Base-by-base conservation (phyloP, 2,113 vertebrate genomes). In the Myocastor coypus region DNA sequence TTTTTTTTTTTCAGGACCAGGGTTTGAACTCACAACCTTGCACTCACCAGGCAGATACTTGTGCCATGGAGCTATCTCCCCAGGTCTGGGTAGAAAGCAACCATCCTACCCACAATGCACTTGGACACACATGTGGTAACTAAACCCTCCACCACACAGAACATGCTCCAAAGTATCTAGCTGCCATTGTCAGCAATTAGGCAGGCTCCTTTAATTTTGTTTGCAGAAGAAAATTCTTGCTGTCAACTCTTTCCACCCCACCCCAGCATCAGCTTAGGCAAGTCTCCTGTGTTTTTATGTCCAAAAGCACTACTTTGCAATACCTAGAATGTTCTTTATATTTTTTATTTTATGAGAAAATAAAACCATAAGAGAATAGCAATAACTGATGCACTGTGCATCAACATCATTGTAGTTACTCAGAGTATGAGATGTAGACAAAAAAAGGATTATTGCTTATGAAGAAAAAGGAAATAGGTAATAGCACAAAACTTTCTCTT, bases 251-350 rank as follows among this genome's bases (percentile, higher is more conserved):
- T 2, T 19, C 9, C 4, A 19, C 55, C 1, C 1, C 11, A 32
- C 11, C 9, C 5, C 14, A 4, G 0, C 9, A 3, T 3, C 42
- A 30, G 17, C 13, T 17, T n/a, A 16, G 3, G 17, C 1, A 0
- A 2, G 55, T 12, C 50, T 84, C 40, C 40, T 69, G 16, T n/a
- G 32, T 75, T 80, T 87, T 61, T 42, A 46, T 69, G 3, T 85
- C 57, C 32, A n/a, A 82, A 94, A 85, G 13, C 16, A 52, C 22
- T 10, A 3, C 2, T 94, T 63, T 42, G 32, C 73, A 40, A 16
- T 26, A 30, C 40, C 71, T 73, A 52, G 12, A 22, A 46, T 77
- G 73, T 14, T 28, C 46, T 28, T 24, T 26, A n/a, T 69, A 69
- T 64, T 32, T 75, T 42, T 42, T 75, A 28, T 42, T 75, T 75